These are phyloP conservation scores for Porites rus DNA, from an alignment of 92 coral and sea anemone species.

Conservation along the genomic window DNA sequence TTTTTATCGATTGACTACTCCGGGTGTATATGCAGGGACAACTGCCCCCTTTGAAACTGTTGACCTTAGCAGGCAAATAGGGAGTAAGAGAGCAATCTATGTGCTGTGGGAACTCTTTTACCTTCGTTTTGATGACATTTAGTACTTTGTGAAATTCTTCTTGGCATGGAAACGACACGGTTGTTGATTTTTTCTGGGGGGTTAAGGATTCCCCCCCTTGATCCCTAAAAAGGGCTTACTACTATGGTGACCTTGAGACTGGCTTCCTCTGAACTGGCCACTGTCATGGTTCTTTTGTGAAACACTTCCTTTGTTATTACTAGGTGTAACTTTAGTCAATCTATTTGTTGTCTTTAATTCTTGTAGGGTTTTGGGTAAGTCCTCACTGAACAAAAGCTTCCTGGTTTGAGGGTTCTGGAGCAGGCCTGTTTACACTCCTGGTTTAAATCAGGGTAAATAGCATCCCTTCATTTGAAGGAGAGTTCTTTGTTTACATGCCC, in stretches of 20 bases:
- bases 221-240: constrained; percentile 34
- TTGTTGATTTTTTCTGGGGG: constrained; percentile 6
- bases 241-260: not conserved
- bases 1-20: no score
- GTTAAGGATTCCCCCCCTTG: constrained; percentile 38
- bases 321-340: not conserved
- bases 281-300: constrained; percentile 6
- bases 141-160: no score
- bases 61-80: no score
- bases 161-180: not conserved
- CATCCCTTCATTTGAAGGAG: constrained; percentile 51
- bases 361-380: constrained; percentile 47
- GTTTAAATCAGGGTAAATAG: not conserved
- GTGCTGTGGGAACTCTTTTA: no score
- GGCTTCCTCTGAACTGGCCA: constrained; percentile 7
- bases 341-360: constrained; percentile 62
- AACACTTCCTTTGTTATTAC: not conserved
- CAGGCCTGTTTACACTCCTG: constrained; percentile 31
- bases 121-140: no score
- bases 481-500: constrained; percentile 47
- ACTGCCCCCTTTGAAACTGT: no score
- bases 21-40: no score
- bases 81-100: no score
- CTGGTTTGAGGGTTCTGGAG: constrained; percentile 37
- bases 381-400: constrained; percentile 49